Evolutionary conservation across 2,797 vertebrate species (phyloP), one percentile per base, ranked within the genome.

Genomic region (Rhinichthys osculus): DNA sequence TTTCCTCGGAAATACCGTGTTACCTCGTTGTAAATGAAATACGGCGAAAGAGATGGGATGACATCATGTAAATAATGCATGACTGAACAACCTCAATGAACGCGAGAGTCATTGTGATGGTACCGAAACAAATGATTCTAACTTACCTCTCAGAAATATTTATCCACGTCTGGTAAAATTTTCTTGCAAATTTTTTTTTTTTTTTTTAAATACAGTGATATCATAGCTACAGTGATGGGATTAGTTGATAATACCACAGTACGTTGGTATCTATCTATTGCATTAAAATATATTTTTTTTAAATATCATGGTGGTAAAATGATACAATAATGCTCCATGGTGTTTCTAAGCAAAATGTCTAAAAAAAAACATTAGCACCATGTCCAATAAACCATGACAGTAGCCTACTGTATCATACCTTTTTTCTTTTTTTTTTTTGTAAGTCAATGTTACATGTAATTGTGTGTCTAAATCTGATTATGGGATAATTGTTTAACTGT

Each of bases 11-110:
- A 21, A 70, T 83, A 89, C 85, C 52, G 69, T 10, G 64, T 83
- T 87, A 89, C 80, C 84, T 85, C 87, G 82, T 85, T 87, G 90
- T 89, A 84, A 79, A 92, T 92, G 90, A 92, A 91, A 86, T 90
- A 89, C 89, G 82, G 73, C 69, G 54, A 88, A 89, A 82, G 87
- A 92, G 93, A 94, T 95, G 92, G 92, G 90, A 94, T 95, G 92
- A 94, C 94, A 91, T 89, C 33, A 27, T 62, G 90, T 96, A 88
- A 95, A 96, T 96, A 93, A 96, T 95, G 81, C 21, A 96, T 95
- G 92, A 80, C 73, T 86, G 69, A 70, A 86, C 93, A 93, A 95
- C 95, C 92, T 86, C 90, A 92, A 93, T 92, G 91, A 94, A 90
- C 57, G 81, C 2, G 86, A 86, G 30, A 84, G 83, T 87, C 71